These are phyloP conservation scores for Bibio marci DNA, from an alignment of 2,888 invertebrate species.

Conservation along the genomic window DNA sequence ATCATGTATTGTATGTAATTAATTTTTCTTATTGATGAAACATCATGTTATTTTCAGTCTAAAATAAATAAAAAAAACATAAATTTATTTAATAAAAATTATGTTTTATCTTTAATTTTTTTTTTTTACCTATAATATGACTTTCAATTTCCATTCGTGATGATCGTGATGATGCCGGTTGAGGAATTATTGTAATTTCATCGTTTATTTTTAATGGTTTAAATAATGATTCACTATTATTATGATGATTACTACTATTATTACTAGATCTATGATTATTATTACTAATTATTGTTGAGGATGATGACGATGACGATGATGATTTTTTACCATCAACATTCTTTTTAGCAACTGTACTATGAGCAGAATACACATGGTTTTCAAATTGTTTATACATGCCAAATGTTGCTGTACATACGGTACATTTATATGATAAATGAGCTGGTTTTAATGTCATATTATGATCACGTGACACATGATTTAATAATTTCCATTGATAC, in stretches of 20 bases:
- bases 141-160: conserved; percentile 21
- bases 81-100: no score
- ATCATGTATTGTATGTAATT: no score
- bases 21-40: no score
- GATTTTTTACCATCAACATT: conserved; percentile 56
- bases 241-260: conserved; percentile 11
- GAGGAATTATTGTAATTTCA: conserved; percentile 78
- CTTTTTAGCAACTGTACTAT: conserved; percentile 76
- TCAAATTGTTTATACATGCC: conserved; percentile 92
- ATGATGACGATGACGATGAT: conserved; percentile 19
- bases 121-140: conserved; percentile 14
- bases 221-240: conserved; percentile 39
- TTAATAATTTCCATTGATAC: conserved; percentile 83
- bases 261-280: conserved; percentile 9
- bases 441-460: conserved; percentile 83
- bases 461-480: conserved; percentile 84
- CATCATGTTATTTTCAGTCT: no score
- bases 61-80: no score
- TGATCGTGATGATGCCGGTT: conserved; percentile 40
- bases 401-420: conserved; percentile 86
- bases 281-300: conserved; percentile 1
- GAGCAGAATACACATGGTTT: conserved; percentile 85
- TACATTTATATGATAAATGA: conserved; percentile 86
- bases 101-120: no score
- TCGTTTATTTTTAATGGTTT: conserved; percentile 77